Percentiles rank a stretch among this genome's conserved stretches.
Evolutionary conservation across 1,140 invertebrate genomes (phyloP).

Genomic region (Lordiphosa clarofinis): DNA sequence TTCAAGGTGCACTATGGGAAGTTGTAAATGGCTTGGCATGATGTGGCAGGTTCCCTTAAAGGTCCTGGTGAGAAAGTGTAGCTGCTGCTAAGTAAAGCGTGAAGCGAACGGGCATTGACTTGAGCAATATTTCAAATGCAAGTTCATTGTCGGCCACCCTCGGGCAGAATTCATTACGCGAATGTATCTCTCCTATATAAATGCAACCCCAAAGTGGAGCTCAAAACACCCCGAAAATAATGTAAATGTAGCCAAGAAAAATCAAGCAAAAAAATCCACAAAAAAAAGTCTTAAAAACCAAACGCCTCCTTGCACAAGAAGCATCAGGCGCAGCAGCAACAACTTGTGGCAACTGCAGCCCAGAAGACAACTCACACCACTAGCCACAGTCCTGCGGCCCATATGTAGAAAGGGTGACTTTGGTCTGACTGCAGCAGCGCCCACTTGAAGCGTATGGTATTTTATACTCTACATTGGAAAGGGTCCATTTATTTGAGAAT

Average conservation of each 20-base stretch:
- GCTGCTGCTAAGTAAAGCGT: conserved; percentile 49
- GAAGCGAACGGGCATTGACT: conserved; percentile 24
- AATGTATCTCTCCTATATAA: conserved; percentile 36
- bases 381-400: too few species aligned
- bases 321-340: conserved; percentile 38
- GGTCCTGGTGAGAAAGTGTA: conserved; percentile 34
- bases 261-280: conserved; percentile 24
- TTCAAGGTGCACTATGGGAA: conserved; percentile 50
- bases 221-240: conserved; percentile 38
- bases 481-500: too few species aligned
- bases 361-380: conserved; percentile 64
- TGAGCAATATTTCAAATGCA: conserved; percentile 22
- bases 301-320: conserved; percentile 36
- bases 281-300: conserved; percentile 41
- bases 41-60: conserved; percentile 31
- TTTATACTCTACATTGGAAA: neutral
- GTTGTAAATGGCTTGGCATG: conserved; percentile 50
- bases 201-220: conserved; percentile 64
- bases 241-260: conserved; percentile 44
- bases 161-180: conserved; percentile 63
- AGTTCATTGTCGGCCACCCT: conserved; percentile 68
- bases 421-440: conserved; percentile 24
- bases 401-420: conserved; percentile 41
- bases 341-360: conserved; percentile 58
- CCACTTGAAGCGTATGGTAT: conserved; percentile 30